Conservation (phyloP, 1,140 invertebrate genomes). For the Nasonia longicornis region DNA sequence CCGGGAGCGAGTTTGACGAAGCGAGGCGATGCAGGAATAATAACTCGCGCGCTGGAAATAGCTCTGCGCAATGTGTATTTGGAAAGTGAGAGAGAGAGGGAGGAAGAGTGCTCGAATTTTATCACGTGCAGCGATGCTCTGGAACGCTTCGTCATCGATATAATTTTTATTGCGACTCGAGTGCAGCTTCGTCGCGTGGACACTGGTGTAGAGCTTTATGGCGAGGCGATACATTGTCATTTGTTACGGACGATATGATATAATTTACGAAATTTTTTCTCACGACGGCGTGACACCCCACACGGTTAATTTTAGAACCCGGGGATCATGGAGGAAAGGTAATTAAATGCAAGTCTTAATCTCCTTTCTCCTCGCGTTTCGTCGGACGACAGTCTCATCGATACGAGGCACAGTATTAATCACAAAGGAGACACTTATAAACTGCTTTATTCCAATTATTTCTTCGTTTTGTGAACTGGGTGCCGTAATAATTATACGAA, state of each 20-base stretch:
- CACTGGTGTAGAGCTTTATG: no score
- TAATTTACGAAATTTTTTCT: no score
- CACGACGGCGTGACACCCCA: no score
- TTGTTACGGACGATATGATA: no score
- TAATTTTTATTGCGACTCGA: neutral
- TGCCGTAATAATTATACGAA: neutral
- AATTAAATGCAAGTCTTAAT: conserved; percentile 32
- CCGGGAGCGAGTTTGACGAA: conserved; percentile 33
- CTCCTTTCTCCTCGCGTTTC: neutral
- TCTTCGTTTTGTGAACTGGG: neutral
- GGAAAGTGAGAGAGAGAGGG: neutral
- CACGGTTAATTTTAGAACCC: neutral
- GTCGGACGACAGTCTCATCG: neutral
- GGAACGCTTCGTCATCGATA: neutral
- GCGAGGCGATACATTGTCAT: no score
- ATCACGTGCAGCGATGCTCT: neutral
- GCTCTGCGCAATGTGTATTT: conserved; percentile 18
- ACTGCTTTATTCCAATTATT: neutral
- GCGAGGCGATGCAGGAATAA: conserved; percentile 40
- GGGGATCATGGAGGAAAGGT: neutral
- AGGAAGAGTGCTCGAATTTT: neutral
- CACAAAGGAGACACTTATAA: neutral
- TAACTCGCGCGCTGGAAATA: conserved; percentile 24
- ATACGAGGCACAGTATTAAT: neutral
- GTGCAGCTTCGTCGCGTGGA: no score